Evolutionary conservation across 2,888 invertebrate species (phyloP).

Genomic region (Endotricha flammealis): DNA sequence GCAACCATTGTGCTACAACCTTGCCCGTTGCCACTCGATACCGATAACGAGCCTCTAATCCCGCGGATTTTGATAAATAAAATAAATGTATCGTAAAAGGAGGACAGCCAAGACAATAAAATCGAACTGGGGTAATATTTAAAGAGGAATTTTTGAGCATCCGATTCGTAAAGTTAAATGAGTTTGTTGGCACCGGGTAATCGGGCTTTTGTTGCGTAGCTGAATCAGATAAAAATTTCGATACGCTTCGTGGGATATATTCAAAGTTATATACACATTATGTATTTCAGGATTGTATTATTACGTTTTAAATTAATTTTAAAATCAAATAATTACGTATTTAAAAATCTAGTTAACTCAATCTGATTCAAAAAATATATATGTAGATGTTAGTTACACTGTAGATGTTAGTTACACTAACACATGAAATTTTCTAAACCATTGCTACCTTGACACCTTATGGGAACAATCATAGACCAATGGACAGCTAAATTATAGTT

Average conservation of each 20-base stretch:
- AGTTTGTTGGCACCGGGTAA: conserved; percentile 66
- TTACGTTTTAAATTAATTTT: not conserved
- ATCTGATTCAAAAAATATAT: no score
- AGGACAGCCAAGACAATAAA: conserved; percentile 61
- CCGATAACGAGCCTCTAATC: conserved; percentile 46
- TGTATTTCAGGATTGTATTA: conserved; percentile 8
- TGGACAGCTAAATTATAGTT: not conserved
- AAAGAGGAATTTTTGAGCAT: conserved; percentile 57
- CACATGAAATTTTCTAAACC: no score
- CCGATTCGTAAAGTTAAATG: conserved; percentile 73
- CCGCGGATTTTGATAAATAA: conserved; percentile 56
- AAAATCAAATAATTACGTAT: conserved; percentile 5
- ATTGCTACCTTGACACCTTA: no score
- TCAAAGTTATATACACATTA: conserved; percentile 16
- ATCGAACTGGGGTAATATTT: conserved; percentile 64
- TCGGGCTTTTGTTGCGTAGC: conserved; percentile 58
- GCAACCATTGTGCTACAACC: conserved; percentile 11
- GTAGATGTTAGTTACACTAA: no score
- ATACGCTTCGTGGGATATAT: conserved; percentile 35
- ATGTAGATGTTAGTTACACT: no score
- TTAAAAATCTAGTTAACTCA: no score
- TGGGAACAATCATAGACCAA: no score
- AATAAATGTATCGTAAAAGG: conserved; percentile 64
- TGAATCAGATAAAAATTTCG: conserved; percentile 61
- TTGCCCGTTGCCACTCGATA: conserved; percentile 13